Conservation (phyloP, 2,797 vertebrate genomes). For the Muscicapa comitata region DNA sequence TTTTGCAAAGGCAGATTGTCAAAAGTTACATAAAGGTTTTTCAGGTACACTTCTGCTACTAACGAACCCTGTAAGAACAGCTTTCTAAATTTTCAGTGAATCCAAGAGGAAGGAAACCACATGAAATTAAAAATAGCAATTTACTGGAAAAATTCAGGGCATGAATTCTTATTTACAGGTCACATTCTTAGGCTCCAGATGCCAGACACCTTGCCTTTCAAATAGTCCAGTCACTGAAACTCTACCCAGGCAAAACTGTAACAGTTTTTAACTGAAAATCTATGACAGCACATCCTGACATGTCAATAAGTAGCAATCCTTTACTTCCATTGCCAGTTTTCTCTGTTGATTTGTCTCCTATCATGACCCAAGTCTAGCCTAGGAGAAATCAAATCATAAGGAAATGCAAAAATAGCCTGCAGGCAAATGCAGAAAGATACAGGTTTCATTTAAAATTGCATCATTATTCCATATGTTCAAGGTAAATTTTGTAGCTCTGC, state of each 20-base stretch:
- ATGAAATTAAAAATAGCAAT: background rate
- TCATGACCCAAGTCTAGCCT: background rate
- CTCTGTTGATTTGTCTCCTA: background rate
- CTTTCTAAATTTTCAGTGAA: background rate
- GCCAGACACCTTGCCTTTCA: background rate
- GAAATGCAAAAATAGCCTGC: background rate
- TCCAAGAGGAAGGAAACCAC: background rate
- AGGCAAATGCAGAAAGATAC: background rate
- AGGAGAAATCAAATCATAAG: background rate
- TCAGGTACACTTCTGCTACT: background rate
- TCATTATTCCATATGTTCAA: background rate
- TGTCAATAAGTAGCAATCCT: accelerated
- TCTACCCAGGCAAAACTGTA: background rate
- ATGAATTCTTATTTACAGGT: background rate
- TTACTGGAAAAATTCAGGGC: background rate
- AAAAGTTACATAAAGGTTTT: background rate
- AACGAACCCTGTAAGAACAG: background rate
- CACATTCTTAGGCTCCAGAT: background rate
- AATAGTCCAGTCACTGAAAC: background rate
- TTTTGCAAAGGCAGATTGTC: background rate
- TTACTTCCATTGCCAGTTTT: background rate
- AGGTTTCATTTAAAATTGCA: background rate
- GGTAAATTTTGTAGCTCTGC: background rate
- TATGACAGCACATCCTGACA: background rate
- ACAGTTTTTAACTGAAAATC: background rate